Evolutionary conservation across 2,888 invertebrate species (phyloP).

Genomic region (Podabrus alpinus): DNA sequence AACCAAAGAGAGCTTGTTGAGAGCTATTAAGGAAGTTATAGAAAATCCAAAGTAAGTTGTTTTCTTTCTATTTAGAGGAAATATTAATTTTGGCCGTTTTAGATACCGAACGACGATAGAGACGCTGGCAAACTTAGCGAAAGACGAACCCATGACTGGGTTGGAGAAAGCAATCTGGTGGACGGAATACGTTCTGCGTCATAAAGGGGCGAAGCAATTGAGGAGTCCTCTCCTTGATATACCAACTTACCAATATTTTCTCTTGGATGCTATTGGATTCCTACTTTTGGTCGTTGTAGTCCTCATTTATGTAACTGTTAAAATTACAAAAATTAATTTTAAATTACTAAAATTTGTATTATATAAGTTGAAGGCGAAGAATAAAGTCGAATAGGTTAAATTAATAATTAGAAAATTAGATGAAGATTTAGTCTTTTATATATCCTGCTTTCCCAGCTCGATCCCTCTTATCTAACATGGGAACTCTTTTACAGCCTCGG

Average conservation of each 20-base stretch:
- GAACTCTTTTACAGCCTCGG: too few relatives aligned
- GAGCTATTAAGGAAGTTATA: constrained; percentile 38
- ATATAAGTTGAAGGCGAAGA: not conserved
- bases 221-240: not conserved
- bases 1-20: not conserved
- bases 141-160: constrained; percentile 11
- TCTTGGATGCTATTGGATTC: not conserved
- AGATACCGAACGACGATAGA: not conserved
- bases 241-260: not conserved
- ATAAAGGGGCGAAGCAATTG: not conserved
- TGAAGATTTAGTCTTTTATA: too few relatives aligned
- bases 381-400: not conserved
- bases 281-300: not conserved
- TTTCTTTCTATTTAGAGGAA: not conserved
- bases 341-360: not conserved
- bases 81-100: not conserved
- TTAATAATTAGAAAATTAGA: too few relatives aligned
- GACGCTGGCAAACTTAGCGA: not conserved
- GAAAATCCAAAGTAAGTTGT: constrained; percentile 36
- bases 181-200: not conserved
- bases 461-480: too few relatives aligned
- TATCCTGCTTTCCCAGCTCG: too few relatives aligned
- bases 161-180: not conserved
- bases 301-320: not conserved
- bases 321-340: not conserved